Base-by-base conservation (phyloP, 2,888 invertebrate genomes). In the Caenorhabditis sp. region DNA sequence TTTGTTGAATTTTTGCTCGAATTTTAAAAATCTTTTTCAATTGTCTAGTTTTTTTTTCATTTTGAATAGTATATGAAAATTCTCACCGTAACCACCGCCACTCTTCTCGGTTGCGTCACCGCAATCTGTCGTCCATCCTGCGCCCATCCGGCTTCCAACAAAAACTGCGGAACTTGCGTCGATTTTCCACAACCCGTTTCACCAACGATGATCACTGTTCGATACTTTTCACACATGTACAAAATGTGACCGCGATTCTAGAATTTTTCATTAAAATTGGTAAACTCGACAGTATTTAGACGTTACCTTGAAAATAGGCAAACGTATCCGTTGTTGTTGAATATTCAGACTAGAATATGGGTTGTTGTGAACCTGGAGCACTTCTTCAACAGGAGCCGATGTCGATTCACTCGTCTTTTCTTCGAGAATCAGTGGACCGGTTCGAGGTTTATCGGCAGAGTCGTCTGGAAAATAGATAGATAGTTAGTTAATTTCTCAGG, bases 111-210 rank as follows among this genome's bases (percentile, higher is more conserved):
- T 88, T 97, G 94, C 1, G 96, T 95, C 72, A 99, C 92, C 57
- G 93, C 95, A 61, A 97, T 93, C 70, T 92, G 91, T 81, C 90
- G 89, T 61, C 93, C 93, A 63, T 93, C 92, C 14, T 91, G 89
- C 58, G 92, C 88, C 93, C 94, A 95, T 85, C 94, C 94, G 70
- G 92, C 92, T 88, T 97, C 97, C 81, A 92, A 89, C 26, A 97
- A 90, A 87, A 95, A 97, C 93, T 97, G 91, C 20, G 88, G 87
- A 7, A 96, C 92, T 90, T 96, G 96, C 0, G 96, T 97, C 87
- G 95, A 95, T 89, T 97, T 95, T 43, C 97, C 96, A 83, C 93
- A 94, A 27, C 97, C 97, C 1, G 97, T 85, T 88, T 99, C 97
- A 1, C 97, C 97, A 53, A 90, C 89, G 25, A 91, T 89, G 62